Base-by-base conservation (phyloP, 2,888 invertebrate species). In the Exephanes ischioxanthus region DNA sequence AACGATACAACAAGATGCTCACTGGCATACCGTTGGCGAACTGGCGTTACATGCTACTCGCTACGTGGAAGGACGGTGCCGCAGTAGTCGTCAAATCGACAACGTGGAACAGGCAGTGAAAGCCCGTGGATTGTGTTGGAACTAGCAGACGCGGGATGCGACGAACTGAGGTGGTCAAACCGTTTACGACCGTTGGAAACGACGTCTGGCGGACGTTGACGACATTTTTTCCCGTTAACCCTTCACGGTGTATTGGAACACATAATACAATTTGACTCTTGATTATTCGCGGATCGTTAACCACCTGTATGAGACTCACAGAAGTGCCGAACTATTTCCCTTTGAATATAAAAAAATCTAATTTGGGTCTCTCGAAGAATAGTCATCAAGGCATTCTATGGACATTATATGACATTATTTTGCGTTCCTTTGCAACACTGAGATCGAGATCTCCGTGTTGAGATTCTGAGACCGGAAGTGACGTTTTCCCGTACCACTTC, bases 41-140 rank as follows among this genome's bases (percentile, higher is more conserved):
- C 83, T 86, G 83, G 72, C 83, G 83, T 83, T 80, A 86, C 90
- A 84, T 89, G 90, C 88, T 88, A 86, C 85, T 83, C 89, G 91
- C 92, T 89, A 92, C 92, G 92, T 92, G 92, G 92, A 92, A 91
- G 90, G 87, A 88, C 88, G 82, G 86, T 88, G 88, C 84, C 85
- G 88, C 87, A 89, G 76, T 91, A 90, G 88, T 88, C 87, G 87
- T 83, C 86, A 86, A 85, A 86, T 89, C 90, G 91, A 88, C 91
- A 92, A 92, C 92, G 92, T 92, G 92, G 92, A 92, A 92, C 89
- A 84, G 80, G 80, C 51, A 84, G 80, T 76, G 75, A 75, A 53
- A 48, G 53, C 76, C 58, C 78, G n/a, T 67, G 58, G 30, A 58
- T 70, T 73, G 53, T 53, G 53, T 53, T 70, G 68, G 68, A 78